Evolutionary conservation across 2,113 vertebrate genomes (phyloP).

Genomic region (Onychostruthus taczanowskii): DNA sequence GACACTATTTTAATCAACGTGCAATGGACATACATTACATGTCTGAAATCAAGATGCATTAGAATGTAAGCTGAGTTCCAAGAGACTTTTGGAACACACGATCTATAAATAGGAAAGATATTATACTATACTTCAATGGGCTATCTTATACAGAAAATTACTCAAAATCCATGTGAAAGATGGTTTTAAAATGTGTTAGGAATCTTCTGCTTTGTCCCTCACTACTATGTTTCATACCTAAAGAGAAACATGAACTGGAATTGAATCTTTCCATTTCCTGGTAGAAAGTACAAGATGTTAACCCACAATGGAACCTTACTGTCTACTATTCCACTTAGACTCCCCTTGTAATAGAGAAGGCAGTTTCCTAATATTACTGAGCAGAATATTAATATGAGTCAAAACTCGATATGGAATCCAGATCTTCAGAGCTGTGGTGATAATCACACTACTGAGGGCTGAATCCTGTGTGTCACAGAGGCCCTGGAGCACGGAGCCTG

Average conservation of each 20-base stretch:
- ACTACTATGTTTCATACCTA: background rate
- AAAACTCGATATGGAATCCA: background rate
- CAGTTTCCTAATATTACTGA: background rate
- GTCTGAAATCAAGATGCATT: background rate
- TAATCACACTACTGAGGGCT: background rate
- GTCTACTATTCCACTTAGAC: background rate
- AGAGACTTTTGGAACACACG: background rate
- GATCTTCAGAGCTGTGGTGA: background rate
- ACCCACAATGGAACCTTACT: background rate
- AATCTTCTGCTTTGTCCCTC: background rate
- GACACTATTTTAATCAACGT: background rate
- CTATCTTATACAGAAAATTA: background rate
- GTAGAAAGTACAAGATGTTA: background rate
- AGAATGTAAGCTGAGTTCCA: background rate
- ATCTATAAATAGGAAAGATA: background rate
- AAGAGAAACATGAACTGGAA: background rate
- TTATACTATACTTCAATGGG: background rate
- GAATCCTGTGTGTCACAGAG: background rate
- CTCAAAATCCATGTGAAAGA: background rate
- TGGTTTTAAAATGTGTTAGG: background rate
- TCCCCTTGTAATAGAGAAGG: background rate
- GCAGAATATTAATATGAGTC: background rate
- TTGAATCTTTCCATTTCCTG: background rate
- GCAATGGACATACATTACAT: background rate
- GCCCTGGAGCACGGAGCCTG: background rate